Conservation (phyloP, 2,888 invertebrate genomes). For the Tubulanus polymorphus region DNA sequence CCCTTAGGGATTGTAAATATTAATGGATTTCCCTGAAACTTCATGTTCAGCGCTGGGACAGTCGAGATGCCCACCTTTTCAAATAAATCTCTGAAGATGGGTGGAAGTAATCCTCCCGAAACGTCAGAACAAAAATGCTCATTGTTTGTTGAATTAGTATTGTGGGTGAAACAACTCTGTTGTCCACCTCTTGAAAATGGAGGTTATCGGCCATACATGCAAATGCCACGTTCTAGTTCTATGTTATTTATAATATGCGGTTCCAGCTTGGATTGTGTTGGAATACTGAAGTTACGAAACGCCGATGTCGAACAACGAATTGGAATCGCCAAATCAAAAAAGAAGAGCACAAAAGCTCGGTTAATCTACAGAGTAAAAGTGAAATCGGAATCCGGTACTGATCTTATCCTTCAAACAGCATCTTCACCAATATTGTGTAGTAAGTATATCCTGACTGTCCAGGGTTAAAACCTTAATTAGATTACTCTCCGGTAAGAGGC, state of each 20-base stretch:
- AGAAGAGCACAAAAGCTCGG: slow-evolving; percentile 89
- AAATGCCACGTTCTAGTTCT: background rate
- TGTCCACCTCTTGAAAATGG: too few species aligned
- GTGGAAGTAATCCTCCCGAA: too few species aligned
- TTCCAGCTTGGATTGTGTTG: slow-evolving; percentile 85
- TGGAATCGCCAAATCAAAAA: slow-evolving; percentile 62
- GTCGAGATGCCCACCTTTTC: too few species aligned
- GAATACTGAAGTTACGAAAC: slow-evolving; percentile 82
- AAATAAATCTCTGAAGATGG: too few species aligned
- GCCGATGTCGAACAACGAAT: slow-evolving; percentile 86
- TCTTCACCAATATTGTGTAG: slow-evolving; percentile 54
- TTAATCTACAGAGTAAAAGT: slow-evolving; percentile 90
- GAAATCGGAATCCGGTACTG: slow-evolving; percentile 70
- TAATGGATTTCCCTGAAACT: too few species aligned
- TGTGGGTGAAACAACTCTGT: background rate
- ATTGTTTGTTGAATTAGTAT: background rate
- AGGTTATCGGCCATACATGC: too few species aligned
- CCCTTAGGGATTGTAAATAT: too few species aligned
- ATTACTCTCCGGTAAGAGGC: too few species aligned
- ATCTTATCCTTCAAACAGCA: slow-evolving; percentile 64
- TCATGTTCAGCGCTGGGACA: too few species aligned
- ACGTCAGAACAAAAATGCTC: too few species aligned
- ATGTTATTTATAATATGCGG: background rate
- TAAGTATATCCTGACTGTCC: too few species aligned
- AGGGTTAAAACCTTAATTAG: too few species aligned